Evolutionary conservation across 2,113 vertebrate species (phyloP).

Genomic region (Hyperoodon ampullatus): DNA sequence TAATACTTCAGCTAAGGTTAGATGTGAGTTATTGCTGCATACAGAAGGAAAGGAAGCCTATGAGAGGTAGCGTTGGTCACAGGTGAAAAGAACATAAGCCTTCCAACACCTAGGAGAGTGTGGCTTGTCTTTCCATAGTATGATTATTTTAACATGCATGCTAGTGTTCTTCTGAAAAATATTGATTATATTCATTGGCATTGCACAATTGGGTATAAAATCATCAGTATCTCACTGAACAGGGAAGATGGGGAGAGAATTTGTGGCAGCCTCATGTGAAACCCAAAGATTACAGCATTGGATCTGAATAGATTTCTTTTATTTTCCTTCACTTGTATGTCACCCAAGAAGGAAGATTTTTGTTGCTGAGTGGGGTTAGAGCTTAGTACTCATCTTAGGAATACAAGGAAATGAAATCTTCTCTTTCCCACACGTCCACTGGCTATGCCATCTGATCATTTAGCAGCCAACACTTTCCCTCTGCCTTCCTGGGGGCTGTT

Average conservation of each 20-base stretch:
- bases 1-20: conserved; percentile 66
- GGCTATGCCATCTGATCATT: neutral
- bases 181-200: conserved; percentile 71
- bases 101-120: neutral
- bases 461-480: conserved; percentile 48
- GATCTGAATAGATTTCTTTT: conserved; percentile 77
- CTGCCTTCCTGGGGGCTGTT: conserved; percentile 37
- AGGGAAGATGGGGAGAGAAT: neutral
- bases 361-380: neutral
- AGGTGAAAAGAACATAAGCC: conserved; percentile 16
- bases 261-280: conserved; percentile 63
- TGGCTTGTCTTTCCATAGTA: neutral
- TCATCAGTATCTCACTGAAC: conserved; percentile 72
- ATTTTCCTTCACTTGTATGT: conserved; percentile 38
- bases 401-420: neutral
- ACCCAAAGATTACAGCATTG: conserved; percentile 49
- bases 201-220: conserved; percentile 55
- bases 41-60: conserved; percentile 12
- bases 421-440: neutral
- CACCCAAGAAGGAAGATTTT: neutral
- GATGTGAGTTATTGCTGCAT: conserved; percentile 23
- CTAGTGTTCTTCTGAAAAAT: conserved; percentile 58
- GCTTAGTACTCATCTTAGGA: conserved; percentile 44
- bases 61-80: neutral
- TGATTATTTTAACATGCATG: conserved; percentile 57